Conservation (phyloP, 2,888 invertebrate species). For the Unio pictorum region DNA sequence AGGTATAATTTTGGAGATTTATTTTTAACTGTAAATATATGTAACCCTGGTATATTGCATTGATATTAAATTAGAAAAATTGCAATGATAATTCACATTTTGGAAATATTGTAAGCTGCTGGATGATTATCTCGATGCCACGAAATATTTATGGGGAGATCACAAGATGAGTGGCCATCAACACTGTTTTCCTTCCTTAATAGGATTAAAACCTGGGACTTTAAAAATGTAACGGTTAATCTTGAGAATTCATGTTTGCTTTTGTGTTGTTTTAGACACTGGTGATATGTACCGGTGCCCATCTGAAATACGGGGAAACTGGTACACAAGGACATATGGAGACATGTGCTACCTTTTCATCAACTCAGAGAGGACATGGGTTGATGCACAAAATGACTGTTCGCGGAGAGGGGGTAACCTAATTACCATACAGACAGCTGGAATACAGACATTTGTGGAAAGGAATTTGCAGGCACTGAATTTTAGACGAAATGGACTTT, state of each 20-base stretch:
- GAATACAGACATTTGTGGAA: conserved; percentile 43
- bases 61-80: too few relatives aligned
- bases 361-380: conserved; percentile 45
- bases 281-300: conserved; percentile 18
- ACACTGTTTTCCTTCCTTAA: too few relatives aligned
- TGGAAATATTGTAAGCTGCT: too few relatives aligned
- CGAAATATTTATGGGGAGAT: too few relatives aligned
- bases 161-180: too few relatives aligned
- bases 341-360: conserved; percentile 54
- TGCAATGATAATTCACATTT: too few relatives aligned
- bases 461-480: conserved; percentile 25
- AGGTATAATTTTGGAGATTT: too few relatives aligned
- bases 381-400: conserved; percentile 45
- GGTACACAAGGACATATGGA: conserved; percentile 10
- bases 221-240: not conserved
- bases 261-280: conserved; percentile 5
- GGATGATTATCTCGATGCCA: too few relatives aligned
- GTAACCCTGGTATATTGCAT: too few relatives aligned
- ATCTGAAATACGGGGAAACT: conserved; percentile 6
- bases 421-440: conserved; percentile 40
- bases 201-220: too few relatives aligned
- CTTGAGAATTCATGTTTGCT: not conserved
- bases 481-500: conserved; percentile 57
- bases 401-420: conserved; percentile 42
- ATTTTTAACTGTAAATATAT: too few relatives aligned